Conservation (phyloP, 2,797 vertebrate species). For the Denticeps clupeoides region DNA sequence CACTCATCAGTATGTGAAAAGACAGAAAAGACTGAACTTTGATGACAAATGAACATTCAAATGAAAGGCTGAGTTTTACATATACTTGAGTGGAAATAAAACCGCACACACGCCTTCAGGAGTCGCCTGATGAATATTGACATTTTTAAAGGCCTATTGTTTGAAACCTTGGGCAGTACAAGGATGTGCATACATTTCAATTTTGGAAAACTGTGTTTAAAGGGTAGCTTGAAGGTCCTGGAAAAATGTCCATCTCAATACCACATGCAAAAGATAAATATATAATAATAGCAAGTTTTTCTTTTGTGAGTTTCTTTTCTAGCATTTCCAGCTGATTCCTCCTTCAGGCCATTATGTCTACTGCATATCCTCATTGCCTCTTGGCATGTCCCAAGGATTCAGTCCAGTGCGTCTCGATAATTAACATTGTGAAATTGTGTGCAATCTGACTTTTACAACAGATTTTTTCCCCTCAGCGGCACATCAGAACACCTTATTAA, state of each 20-base stretch:
- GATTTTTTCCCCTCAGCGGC: too few relatives aligned
- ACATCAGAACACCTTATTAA: too few relatives aligned
- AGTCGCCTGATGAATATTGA: conserved; percentile 15
- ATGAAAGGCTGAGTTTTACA: too few relatives aligned
- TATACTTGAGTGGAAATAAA: conserved; percentile 17
- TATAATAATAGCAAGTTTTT: too few relatives aligned
- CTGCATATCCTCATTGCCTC: conserved; percentile 4
- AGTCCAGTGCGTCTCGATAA: conserved; percentile 24
- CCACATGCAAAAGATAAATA: conserved; percentile 1
- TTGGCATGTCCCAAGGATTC: conserved; percentile 34
- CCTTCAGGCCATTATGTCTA: conserved; percentile 27
- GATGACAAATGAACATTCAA: too few relatives aligned
- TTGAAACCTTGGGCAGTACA: conserved; percentile 19
- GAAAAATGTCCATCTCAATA: conserved; percentile 20
- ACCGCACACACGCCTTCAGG: background rate
- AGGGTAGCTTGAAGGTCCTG: conserved; percentile 13
- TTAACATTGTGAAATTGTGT: conserved; percentile 15
- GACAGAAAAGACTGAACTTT: conserved; percentile 2
- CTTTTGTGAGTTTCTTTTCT: background rate
- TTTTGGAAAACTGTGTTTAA: conserved; percentile 2
- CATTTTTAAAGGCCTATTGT: conserved; percentile 21
- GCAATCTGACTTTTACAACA: conserved; percentile 1
- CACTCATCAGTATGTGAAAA: too few relatives aligned
- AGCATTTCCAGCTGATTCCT: conserved; percentile 14
- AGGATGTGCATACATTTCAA: background rate